These are phyloP conservation scores for Sarcophaga bullata DNA, from an alignment of 1,140 invertebrate genomes.

Conservation along the genomic window DNA sequence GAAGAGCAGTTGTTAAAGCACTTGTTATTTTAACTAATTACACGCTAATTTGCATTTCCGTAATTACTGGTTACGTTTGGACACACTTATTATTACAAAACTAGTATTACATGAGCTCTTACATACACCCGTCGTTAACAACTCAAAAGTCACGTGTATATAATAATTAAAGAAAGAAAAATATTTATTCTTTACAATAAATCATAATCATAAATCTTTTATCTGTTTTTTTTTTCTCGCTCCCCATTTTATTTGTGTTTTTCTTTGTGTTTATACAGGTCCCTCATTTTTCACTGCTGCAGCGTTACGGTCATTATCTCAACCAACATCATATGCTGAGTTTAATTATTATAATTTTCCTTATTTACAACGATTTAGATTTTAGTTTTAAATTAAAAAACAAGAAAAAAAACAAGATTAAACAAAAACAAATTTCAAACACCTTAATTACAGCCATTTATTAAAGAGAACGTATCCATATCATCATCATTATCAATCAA, in stretches of 20 bases:
- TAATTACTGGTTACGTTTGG: neutral
- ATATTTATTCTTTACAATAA: neutral
- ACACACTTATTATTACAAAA: neutral
- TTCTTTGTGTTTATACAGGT: neutral
- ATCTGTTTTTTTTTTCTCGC: neutral
- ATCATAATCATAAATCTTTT: neutral
- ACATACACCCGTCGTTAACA: too few species aligned
- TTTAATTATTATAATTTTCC: conserved; percentile 45
- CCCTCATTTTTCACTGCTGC: conserved; percentile 13
- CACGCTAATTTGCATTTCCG: conserved; percentile 31
- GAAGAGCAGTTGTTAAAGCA: too few species aligned
- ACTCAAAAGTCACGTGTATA: conserved; percentile 28
- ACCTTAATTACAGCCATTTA: neutral
- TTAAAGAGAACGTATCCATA: too few species aligned
- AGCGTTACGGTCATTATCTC: neutral
- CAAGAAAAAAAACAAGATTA: neutral
- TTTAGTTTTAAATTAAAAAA: conserved; percentile 31
- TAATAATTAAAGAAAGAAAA: neutral
- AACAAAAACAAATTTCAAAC: neutral
- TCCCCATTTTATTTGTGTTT: neutral
- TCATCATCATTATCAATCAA: too few species aligned
- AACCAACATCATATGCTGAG: conserved; percentile 21
- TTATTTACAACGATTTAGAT: conserved; percentile 44
- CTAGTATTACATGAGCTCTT: neutral
- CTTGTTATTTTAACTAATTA: too few species aligned